Percentiles rank a stretch among this genome's conserved stretches.
These are phyloP conservation scores for Enteromius anoplus DNA, from an alignment of 2,797 vertebrate genomes.

Conservation along the genomic window DNA sequence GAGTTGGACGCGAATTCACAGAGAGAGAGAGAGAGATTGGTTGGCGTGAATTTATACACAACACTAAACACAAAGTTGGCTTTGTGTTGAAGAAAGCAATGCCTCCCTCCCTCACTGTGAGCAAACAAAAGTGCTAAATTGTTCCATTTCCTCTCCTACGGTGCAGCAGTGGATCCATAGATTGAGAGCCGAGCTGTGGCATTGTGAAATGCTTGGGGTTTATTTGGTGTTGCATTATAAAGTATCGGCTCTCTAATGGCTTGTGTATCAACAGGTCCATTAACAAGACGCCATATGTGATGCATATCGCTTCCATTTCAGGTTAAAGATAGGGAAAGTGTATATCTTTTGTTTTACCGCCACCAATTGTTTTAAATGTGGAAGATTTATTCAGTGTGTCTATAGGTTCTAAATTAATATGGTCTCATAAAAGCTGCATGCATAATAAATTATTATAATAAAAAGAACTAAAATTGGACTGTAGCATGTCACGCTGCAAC, in stretches of 20 bases:
- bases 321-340: not conserved
- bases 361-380: not conserved
- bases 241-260: not conserved
- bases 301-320: not conserved
- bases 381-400: not conserved
- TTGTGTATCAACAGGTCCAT: constrained; percentile 55
- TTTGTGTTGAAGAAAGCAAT: constrained; percentile 73
- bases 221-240: constrained; percentile 32
- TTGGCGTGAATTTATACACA: constrained; percentile 76
- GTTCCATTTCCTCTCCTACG: constrained; percentile 60
- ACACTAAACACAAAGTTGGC: constrained; percentile 79
- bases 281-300: not conserved
- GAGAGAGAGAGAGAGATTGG: constrained; percentile 60
- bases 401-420: not conserved
- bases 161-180: constrained; percentile 52
- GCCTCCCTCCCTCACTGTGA: constrained; percentile 52
- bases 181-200: constrained; percentile 35
- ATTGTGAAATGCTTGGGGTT: constrained; percentile 24
- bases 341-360: not conserved
- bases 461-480: not conserved
- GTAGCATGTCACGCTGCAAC: not conserved
- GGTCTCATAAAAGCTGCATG: not conserved
- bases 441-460: not conserved
- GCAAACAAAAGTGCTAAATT: constrained; percentile 64
- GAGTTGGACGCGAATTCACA: constrained; percentile 52